Percentiles rank a stretch among this genome's conserved stretches.
These are phyloP conservation scores for Karalla daura DNA, from an alignment of 2,797 vertebrate species.

Conservation along the genomic window DNA sequence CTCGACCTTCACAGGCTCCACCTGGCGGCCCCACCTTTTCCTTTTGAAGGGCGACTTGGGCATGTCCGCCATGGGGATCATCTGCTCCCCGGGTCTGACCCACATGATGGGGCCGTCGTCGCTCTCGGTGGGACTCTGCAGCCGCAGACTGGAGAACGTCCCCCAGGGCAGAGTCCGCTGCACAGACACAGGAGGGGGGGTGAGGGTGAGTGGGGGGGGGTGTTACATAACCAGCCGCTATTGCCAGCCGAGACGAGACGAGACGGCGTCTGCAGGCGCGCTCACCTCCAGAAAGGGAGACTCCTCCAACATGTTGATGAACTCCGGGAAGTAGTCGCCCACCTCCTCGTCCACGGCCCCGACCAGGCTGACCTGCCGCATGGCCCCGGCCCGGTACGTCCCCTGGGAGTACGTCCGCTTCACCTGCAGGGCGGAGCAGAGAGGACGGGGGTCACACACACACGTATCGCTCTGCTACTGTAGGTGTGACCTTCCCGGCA, in stretches of 20 bases:
- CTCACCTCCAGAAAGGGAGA: constrained; percentile 97
- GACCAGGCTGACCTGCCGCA: constrained; percentile 98
- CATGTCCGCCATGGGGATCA: constrained; percentile 99
- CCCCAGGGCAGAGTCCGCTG: constrained; percentile 98
- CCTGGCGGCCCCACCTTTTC: constrained; percentile 92
- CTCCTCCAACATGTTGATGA: constrained; percentile 94
- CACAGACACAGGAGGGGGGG: constrained; percentile 31
- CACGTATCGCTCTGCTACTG: too few relatives aligned
- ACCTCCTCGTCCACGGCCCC: constrained; percentile 99
- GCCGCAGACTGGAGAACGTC: constrained; percentile 94
- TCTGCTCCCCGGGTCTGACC: constrained; percentile 98
- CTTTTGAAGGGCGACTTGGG: constrained; percentile 99
- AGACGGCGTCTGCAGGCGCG: background rate
- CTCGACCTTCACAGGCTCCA: too few relatives aligned
- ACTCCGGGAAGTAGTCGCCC: constrained; percentile 99
- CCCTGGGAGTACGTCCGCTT: constrained; percentile 98
- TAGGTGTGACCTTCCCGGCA: background rate
- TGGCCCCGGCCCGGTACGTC: constrained; percentile 97
- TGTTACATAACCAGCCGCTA: constrained; percentile 5
- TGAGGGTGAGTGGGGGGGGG: background rate
- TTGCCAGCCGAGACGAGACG: too few relatives aligned
- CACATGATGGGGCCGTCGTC: constrained; percentile 99
- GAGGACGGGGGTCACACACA: constrained; percentile 27
- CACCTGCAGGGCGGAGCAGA: constrained; percentile 82
- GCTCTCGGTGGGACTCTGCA: constrained; percentile 95